phyloP scores from a whole-genome alignment of 2,797 vertebrate species.

The Lophotriccus pileatus region DNA sequence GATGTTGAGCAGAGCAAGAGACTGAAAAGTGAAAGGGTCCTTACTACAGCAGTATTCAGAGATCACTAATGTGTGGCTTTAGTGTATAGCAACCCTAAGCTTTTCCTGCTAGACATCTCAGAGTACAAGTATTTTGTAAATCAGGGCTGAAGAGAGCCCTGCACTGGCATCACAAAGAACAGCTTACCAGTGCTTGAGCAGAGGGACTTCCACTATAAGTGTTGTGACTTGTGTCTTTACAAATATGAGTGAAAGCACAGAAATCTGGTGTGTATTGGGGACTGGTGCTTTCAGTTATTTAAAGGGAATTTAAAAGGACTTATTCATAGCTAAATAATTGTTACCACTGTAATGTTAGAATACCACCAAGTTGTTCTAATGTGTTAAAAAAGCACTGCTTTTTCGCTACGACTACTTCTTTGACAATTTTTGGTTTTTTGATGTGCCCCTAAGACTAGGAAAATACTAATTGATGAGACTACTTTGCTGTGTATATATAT shows the following conservation, averaged over 20 bases:
- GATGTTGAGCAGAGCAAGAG: not conserved
- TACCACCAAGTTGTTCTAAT: not conserved
- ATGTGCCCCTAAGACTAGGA: not conserved
- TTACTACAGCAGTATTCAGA: not conserved
- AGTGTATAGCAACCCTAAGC: not conserved
- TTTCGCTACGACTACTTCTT: not conserved
- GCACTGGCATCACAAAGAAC: not conserved
- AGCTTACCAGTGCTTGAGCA: not conserved
- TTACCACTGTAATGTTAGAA: not conserved
- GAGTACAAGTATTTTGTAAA: not conserved
- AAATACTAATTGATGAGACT: not conserved
- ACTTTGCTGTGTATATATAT: not conserved
- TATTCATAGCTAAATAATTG: not conserved
- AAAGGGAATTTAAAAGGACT: not conserved
- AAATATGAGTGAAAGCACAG: not conserved
- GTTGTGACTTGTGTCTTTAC: not conserved
- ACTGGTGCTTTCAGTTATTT: not conserved
- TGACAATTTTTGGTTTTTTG: not conserved
- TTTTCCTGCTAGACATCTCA: not conserved
- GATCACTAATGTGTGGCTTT: not conserved
- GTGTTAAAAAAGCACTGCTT: not conserved
- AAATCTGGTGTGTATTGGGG: fast-evolving
- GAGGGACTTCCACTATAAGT: not conserved
- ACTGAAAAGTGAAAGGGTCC: not conserved
- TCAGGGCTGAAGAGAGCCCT: not conserved